Conservation (phyloP, 2,113 vertebrate genomes). For the Saccopteryx bilineata region DNA sequence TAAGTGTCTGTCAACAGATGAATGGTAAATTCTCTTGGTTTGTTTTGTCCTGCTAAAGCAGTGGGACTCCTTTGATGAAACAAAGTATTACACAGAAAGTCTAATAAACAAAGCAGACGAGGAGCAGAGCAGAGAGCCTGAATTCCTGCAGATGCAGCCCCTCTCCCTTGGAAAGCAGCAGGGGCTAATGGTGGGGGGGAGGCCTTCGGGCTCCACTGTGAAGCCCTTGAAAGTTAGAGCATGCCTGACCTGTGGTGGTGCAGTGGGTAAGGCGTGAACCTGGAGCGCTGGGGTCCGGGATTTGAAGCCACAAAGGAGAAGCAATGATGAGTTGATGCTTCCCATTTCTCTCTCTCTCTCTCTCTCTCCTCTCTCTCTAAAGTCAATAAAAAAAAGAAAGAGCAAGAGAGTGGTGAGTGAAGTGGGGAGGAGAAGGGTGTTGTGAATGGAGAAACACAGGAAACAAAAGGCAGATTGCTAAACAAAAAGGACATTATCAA, state of each 20-base stretch:
- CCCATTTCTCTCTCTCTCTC: no score
- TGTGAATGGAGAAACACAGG: neutral
- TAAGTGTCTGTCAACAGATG: neutral
- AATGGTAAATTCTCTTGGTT: neutral
- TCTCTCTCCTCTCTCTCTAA: no score
- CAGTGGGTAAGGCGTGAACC: no score
- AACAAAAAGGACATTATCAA: no score
- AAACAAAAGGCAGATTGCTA: neutral
- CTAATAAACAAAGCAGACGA: neutral
- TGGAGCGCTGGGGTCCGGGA: no score
- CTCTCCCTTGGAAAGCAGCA: neutral
- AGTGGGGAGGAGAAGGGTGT: rapidly evolving
- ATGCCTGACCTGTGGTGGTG: no score
- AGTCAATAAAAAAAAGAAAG: neutral
- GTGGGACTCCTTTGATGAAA: neutral
- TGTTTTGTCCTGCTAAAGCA: neutral
- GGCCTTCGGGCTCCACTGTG: neutral
- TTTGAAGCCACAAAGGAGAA: no score
- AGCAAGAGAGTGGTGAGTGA: neutral
- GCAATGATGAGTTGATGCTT: no score
- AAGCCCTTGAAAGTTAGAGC: neutral
- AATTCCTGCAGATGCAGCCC: neutral
- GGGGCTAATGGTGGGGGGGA: neutral
- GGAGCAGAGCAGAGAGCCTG: neutral
- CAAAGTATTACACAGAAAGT: neutral